These are phyloP conservation scores for Aphaenogaster ashmeadi DNA, from an alignment of 1,140 invertebrate species.

Conservation along the genomic window DNA sequence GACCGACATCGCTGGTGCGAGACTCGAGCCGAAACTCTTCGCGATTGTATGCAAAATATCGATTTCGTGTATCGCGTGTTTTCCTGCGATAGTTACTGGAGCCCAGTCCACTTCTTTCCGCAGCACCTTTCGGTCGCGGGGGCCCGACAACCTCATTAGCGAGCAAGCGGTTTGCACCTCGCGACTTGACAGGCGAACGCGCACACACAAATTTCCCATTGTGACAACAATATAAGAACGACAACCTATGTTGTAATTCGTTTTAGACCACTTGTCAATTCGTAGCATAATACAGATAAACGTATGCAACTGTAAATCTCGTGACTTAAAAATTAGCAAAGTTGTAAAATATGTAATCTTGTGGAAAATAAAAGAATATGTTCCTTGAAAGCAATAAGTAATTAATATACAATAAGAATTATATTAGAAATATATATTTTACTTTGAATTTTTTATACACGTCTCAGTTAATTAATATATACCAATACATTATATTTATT, in stretches of 20 bases:
- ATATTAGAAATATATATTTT: not conserved
- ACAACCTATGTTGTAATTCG: not conserved
- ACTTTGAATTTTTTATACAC: not conserved
- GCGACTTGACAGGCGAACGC: not conserved
- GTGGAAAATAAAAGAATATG: not conserved
- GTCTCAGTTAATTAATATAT: not conserved
- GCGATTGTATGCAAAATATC: slow-evolving; percentile 78
- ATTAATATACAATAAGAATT: not conserved
- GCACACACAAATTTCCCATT: not conserved
- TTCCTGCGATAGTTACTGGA: slow-evolving; percentile 43
- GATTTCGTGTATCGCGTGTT: slow-evolving; percentile 69
- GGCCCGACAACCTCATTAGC: slow-evolving; percentile 14
- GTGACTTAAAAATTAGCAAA: not conserved
- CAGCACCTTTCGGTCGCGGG: not conserved
- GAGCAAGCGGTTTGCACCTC: slow-evolving; percentile 4
- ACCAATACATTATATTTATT: slow-evolving; percentile 1
- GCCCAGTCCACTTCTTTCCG: slow-evolving; percentile 3
- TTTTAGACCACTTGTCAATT: not conserved
- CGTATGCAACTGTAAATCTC: not conserved
- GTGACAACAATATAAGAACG: not conserved
- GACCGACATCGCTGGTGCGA: slow-evolving; percentile 66
- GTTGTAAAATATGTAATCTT: not conserved
- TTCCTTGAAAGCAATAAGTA: not conserved
- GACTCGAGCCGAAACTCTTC: slow-evolving; percentile 63
- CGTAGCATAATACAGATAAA: not conserved